Evolutionary conservation across 2,888 invertebrate genomes (phyloP).

Genomic region (Lacanobia wlatinum): DNA sequence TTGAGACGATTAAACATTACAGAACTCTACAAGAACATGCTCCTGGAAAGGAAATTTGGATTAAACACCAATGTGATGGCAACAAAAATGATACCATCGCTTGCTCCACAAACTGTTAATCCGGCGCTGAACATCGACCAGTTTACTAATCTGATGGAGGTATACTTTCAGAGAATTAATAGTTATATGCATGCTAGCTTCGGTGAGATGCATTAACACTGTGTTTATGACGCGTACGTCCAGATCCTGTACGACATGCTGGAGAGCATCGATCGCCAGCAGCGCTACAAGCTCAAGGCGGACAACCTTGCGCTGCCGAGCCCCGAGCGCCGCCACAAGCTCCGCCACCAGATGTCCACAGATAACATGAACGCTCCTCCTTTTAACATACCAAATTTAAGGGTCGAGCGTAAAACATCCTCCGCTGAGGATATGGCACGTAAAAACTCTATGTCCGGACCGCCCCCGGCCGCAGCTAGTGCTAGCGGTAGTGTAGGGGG

Average conservation of each 20-base stretch:
- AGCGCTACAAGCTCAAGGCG: conserved; percentile 96
- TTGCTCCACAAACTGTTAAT: conserved; percentile 98
- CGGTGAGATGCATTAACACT: conserved; percentile 9
- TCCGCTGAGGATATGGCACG: conserved; percentile 98
- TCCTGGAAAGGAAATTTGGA: conserved; percentile 97
- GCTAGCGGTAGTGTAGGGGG: conserved; percentile 78
- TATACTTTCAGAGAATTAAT: conserved; percentile 52
- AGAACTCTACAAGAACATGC: conserved; percentile 98
- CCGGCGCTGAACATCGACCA: conserved; percentile 89
- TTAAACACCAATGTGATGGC: conserved; percentile 97
- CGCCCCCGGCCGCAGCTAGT: conserved; percentile 68
- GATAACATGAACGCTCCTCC: conserved; percentile 96
- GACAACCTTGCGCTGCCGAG: conserved; percentile 94
- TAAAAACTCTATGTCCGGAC: conserved; percentile 94
- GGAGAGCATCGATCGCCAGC: conserved; percentile 96
- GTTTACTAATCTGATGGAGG: conserved; percentile 85
- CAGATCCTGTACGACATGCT: conserved; percentile 98
- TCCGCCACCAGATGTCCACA: conserved; percentile 95
- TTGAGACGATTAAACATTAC: conserved; percentile 72
- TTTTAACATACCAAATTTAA: conserved; percentile 96
- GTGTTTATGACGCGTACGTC: conserved; percentile 27
- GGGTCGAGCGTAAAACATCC: conserved; percentile 96
- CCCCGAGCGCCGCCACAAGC: conserved; percentile 93
- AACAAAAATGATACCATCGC: conserved; percentile 97
- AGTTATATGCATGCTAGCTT: neutral